Conservation (phyloP, 2,797 vertebrate genomes). For the Hippocampus kuda region DNA sequence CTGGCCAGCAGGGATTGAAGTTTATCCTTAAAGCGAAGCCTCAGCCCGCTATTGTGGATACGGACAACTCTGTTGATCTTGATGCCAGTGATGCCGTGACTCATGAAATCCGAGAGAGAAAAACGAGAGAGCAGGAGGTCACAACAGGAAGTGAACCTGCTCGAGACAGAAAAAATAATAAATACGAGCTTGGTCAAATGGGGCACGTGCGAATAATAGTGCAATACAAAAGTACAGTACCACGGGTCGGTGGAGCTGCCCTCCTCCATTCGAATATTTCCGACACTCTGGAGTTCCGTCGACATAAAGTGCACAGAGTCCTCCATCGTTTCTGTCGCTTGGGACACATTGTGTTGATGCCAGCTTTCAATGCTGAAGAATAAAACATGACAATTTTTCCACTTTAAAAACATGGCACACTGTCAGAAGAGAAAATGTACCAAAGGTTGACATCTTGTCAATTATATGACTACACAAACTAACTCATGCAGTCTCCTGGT, state of each 20-base stretch:
- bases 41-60: constrained; percentile 71
- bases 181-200: too few species aligned
- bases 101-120: constrained; percentile 67
- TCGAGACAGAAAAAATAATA: neutral
- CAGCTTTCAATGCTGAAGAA: constrained; percentile 59
- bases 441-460: neutral
- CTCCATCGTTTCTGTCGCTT: constrained; percentile 57
- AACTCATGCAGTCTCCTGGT: constrained; percentile 68
- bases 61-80: constrained; percentile 72
- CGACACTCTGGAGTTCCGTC: constrained; percentile 75
- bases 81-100: constrained; percentile 58
- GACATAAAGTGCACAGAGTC: constrained; percentile 67
- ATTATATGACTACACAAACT: neutral
- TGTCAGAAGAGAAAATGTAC: neutral
- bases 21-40: constrained; percentile 76
- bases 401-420: neutral
- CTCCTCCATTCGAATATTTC: constrained; percentile 79
- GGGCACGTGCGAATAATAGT: neutral
- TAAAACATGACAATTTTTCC: neutral
- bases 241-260: constrained; percentile 66
- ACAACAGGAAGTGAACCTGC: constrained; percentile 74
- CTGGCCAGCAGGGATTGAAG: constrained; percentile 63
- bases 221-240: constrained; percentile 42
- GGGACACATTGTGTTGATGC: constrained; percentile 56
- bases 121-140: constrained; percentile 74